Conservation (phyloP, 2,113 vertebrate species). For the Spea multiplicata region DNA sequence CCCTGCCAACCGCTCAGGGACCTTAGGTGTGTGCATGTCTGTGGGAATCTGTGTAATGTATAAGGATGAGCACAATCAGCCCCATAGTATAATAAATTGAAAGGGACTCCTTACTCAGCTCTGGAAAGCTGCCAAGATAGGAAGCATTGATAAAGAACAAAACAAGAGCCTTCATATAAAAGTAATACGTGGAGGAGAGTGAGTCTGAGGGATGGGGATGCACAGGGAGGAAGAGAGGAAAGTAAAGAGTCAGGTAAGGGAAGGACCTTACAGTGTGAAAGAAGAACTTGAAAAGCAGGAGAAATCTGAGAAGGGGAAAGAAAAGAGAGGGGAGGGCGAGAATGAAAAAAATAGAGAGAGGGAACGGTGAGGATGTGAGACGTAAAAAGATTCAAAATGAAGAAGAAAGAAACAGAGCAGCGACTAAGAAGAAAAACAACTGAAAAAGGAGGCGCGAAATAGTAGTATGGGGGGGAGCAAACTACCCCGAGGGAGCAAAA, state of each 20-base stretch:
- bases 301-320: neutral
- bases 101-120: neutral
- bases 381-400: neutral
- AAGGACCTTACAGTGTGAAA: neutral
- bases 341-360: neutral
- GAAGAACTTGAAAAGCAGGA: neutral
- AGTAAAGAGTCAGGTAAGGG: neutral
- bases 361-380: neutral
- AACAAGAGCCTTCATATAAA: neutral
- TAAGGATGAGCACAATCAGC: neutral
- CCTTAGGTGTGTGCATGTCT: neutral
- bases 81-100: neutral
- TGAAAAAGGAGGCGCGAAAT: neutral
- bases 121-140: neutral
- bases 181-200: neutral
- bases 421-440: neutral
- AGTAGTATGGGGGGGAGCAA: neutral
- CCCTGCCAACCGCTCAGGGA: neutral
- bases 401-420: neutral
- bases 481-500: neutral
- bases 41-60: neutral
- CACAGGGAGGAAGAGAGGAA: too few relatives aligned
- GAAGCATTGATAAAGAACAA: neutral
- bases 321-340: neutral
- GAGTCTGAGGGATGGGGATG: too few relatives aligned